These are phyloP conservation scores for Callipepla californica DNA, from an alignment of 2,113 vertebrate species.

Conservation along the genomic window DNA sequence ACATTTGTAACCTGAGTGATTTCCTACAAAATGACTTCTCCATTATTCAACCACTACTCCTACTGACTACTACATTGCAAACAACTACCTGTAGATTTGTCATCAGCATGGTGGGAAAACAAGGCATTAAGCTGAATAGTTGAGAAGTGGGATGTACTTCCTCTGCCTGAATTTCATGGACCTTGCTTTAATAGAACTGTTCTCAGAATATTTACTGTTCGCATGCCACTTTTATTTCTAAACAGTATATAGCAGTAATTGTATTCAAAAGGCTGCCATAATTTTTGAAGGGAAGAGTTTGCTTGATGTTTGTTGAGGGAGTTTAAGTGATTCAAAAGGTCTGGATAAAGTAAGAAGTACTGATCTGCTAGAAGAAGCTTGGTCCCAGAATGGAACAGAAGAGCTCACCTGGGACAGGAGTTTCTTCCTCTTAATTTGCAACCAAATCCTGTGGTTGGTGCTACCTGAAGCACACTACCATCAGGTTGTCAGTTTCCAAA, in stretches of 20 bases:
- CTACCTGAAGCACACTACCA: neutral
- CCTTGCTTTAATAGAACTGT: neutral
- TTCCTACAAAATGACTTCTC: neutral
- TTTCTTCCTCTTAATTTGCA: neutral
- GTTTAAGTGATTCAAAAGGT: neutral
- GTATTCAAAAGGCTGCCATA: neutral
- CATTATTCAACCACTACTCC: neutral
- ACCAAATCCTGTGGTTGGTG: neutral
- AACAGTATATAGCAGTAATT: neutral
- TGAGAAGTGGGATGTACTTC: neutral
- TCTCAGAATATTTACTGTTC: conserved; percentile 2
- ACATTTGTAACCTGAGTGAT: conserved; percentile 9
- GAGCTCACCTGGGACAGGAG: neutral
- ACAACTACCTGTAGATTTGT: neutral
- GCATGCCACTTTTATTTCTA: neutral
- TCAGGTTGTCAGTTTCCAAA: neutral
- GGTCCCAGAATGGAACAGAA: neutral
- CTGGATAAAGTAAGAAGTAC: neutral
- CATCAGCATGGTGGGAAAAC: neutral
- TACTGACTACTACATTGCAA: neutral
- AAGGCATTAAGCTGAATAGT: neutral
- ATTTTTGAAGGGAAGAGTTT: neutral
- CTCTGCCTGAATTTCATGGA: neutral
- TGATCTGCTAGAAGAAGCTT: neutral
- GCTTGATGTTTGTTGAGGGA: neutral